These are phyloP conservation scores for Eurois occulta DNA, from an alignment of 2,888 invertebrate genomes.

Conservation along the genomic window DNA sequence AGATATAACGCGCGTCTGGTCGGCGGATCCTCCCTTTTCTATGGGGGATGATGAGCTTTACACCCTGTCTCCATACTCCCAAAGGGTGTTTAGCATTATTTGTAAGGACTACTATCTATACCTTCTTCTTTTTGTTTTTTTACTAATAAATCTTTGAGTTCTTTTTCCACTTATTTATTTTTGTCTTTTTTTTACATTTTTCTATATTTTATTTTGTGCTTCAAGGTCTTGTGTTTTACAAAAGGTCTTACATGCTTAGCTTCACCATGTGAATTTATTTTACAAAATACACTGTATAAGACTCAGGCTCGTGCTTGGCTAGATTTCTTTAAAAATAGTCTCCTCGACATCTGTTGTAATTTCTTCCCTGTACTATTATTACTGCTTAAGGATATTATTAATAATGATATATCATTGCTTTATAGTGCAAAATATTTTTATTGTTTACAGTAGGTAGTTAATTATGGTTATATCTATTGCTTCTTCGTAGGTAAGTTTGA, in stretches of 20 bases:
- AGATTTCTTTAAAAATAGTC: conserved; percentile 26
- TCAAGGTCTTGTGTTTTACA: background rate
- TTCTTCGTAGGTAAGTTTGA: background rate
- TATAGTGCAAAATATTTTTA: background rate
- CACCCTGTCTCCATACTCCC: too few species aligned
- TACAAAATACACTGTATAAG: background rate
- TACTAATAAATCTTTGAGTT: too few species aligned
- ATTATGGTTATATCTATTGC: too few species aligned
- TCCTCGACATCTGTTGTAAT: conserved; percentile 41
- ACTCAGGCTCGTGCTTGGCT: conserved; percentile 13
- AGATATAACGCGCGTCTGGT: too few species aligned
- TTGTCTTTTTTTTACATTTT: too few species aligned
- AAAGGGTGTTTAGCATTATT: background rate
- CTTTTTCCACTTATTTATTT: too few species aligned
- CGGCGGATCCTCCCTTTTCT: too few species aligned
- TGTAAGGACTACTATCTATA: background rate
- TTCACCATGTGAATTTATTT: background rate
- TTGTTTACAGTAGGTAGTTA: background rate
- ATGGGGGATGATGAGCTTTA: too few species aligned
- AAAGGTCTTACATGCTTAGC: background rate
- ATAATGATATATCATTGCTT: conserved; percentile 24
- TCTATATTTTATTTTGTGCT: background rate
- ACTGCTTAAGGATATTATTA: conserved; percentile 34
- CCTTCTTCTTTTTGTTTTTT: background rate
- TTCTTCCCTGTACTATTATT: conserved; percentile 42